phyloP scores from a whole-genome alignment of 2,113 vertebrate genomes.

The Gymnarchus niloticus region DNA sequence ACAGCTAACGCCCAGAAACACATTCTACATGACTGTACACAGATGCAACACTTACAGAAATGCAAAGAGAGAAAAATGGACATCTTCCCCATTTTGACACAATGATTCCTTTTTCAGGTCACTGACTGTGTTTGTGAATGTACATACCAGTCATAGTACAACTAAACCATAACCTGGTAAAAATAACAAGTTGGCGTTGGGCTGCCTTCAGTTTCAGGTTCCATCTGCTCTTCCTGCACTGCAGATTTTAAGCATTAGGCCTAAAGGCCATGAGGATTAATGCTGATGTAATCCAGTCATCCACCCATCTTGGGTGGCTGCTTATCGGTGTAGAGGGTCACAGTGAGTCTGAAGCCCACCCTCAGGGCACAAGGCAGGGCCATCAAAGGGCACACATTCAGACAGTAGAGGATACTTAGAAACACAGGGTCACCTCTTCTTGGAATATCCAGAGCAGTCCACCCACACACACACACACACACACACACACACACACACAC shows the following conservation, averaged over 20 bases:
- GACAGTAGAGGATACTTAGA: background rate
- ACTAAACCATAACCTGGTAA: background rate
- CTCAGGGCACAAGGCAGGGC: background rate
- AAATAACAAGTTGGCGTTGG: background rate
- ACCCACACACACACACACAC: background rate
- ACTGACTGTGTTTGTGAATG: background rate
- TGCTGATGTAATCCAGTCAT: background rate
- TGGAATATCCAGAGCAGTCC: background rate
- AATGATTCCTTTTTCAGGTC: background rate
- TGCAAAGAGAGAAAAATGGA: background rate
- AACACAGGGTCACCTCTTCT: background rate
- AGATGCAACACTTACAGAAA: background rate
- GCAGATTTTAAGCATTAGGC: background rate
- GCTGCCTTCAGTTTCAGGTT: background rate
- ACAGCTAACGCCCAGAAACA: background rate
- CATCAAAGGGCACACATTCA: background rate
- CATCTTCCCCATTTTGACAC: background rate
- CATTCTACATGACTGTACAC: background rate
- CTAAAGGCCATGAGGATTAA: background rate
- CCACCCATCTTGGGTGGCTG: background rate
- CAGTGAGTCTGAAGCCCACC: background rate
- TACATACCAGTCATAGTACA: background rate
- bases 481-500: no score
- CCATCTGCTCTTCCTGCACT: background rate
- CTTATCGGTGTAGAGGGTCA: background rate